Base-by-base conservation (phyloP, 2,113 vertebrate genomes). In the Morone chrysops region DNA sequence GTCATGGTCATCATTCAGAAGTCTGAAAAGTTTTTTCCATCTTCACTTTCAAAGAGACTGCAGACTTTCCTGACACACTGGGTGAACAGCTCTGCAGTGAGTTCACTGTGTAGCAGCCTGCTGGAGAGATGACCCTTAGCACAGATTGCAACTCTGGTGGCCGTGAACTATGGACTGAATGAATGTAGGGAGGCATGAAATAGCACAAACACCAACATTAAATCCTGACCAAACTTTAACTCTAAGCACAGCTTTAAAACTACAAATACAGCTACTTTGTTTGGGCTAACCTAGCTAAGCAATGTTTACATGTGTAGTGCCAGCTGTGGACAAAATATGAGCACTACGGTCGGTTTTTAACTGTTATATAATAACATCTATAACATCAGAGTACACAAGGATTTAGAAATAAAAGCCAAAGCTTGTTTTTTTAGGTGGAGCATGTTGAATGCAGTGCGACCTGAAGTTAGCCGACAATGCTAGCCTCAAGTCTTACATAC, bases 81-180 rank as follows among this genome's bases (percentile, higher is more conserved):
- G 45, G 13, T 10, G 45, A 41, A 43, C 38, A 60, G n/a, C 62
- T 31, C 8, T 47, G 56, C 20, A 62, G 57, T 25, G 25, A 62
- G 3, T 14, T 66, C 17, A 65, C 17, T 3, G 20, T 17, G 18
- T 6, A 45, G 12, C 66, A 56, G 79, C 8, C n/a, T 66, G 56
- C 13, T 31, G 5, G 2, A 36, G n/a, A 1, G 43, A 65, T 75
- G 85, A 90, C 78, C 88, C 60, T 80, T 90, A 0, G 17, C 87
- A 75, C 90, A 87, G 14, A 61, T 81, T 62, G 13, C 51, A 5
- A 11, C 56, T 12, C 3, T 56, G 47, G 0, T 75, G 59, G 9
- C 63, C 72, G 20, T 91, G 89, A 87, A 90, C 89, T 84, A 31
- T 92, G 89, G 77, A 88, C 92, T 79, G 14, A 16, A 16, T 25